phyloP scores from a whole-genome alignment of 2,113 vertebrate species.

The human region GRCh38 chr4:11590001-11590500 shows the following conservation, averaged over 20 bases:
- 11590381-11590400: background rate
- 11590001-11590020: background rate
- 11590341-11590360: background rate
- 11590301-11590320: background rate
- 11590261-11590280: background rate
- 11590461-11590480: constrained; percentile 24
- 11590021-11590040: background rate
- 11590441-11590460: background rate
- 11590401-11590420: background rate
- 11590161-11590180: background rate
- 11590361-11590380: background rate
- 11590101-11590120: background rate
- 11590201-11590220: background rate
- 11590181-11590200: background rate
- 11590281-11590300: too few species aligned
- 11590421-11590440: background rate
- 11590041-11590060: background rate
- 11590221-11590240: background rate
- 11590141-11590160: background rate
- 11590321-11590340: background rate
- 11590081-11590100: background rate
- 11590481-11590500: background rate
- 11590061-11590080: background rate
- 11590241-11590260: background rate
- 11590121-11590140: background rate